Base-by-base conservation (phyloP, 2,797 vertebrate genomes). In the Cyclura pinguis region DNA sequence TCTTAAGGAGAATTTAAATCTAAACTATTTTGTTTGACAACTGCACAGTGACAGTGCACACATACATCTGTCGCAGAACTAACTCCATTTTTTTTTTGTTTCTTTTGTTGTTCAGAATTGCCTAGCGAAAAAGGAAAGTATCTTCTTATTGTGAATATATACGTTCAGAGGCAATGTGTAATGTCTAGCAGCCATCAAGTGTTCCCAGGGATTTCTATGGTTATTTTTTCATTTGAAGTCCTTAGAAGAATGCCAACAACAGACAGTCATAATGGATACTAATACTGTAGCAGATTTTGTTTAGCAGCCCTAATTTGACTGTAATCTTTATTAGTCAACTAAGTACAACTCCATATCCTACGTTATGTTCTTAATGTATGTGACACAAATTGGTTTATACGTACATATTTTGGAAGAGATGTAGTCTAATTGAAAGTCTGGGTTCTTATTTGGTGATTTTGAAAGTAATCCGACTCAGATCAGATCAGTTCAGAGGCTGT, bases 1-100 rank as follows among this genome's bases (percentile, higher is more conserved):
- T 94, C 86, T 92, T 90, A 91, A 92, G 87, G 83, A 90, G 76
- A 93, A 84, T 12, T 93, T 85, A 91, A 93, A 93, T 87, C 82
- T 81, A 89, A 93, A 92, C 91, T 90, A 64, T 80, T 94, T 91
- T 84, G 8, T 81, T 91, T 91, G 69, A 91, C 91, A 93, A 76
- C 59, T 88, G 29, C 88, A 74, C 57, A 88, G 81, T 18, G 86
- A 47, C 27, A 87, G 35, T 59, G 64, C 88, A 47, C 74, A 3
- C 59, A 89, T 94, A 93, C 89, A 94, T 94, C 92, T 95, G 0
- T 20, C 89, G 50, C 22, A 89, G 85, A 86, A 47, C 89, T 14
- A 94, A 94, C 93, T 87, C 20, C 77, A 24, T 32, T 27, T 38
- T 4, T 29, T n/a, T 32, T 9, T 59, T 9, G 1, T 4, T 1